Conservation (phyloP, 2,888 invertebrate genomes). For the Nasonovia ribisnigri region DNA sequence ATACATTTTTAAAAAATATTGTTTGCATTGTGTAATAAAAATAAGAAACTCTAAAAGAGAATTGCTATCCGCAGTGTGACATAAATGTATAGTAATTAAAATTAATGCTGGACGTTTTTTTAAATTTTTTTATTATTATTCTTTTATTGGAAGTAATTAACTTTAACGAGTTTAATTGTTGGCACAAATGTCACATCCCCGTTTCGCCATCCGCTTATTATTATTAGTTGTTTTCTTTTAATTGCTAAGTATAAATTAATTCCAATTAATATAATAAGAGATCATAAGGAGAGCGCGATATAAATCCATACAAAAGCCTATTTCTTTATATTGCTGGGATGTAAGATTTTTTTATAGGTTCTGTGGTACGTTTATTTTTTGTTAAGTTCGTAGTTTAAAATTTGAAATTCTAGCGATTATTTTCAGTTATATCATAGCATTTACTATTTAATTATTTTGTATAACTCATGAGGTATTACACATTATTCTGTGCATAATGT, state of each 20-base stretch:
- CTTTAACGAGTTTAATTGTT: conserved; percentile 65
- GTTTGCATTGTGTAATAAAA: conserved; percentile 54
- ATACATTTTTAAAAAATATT: conserved; percentile 52
- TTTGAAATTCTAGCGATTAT: not conserved
- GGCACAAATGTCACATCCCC: conserved; percentile 65
- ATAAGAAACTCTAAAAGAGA: conserved; percentile 61
- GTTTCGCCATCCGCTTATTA: conserved; percentile 65
- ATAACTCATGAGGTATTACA: not conserved
- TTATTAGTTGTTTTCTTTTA: conserved; percentile 65
- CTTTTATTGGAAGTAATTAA: conserved; percentile 65
- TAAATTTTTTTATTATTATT: conserved; percentile 65
- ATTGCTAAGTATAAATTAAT: conserved; percentile 65
- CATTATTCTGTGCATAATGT: not conserved
- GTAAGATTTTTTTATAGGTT: not conserved
- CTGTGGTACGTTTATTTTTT: not conserved
- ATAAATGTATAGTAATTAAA: conserved; percentile 65
- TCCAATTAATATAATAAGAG: conserved; percentile 65
- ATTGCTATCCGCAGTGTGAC: conserved; percentile 63
- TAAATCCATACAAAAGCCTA: conserved; percentile 34
- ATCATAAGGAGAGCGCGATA: conserved; percentile 48
- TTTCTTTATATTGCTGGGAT: conserved; percentile 1
- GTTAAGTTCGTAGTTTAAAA: not conserved
- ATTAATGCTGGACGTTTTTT: conserved; percentile 64
- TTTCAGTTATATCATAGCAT: not conserved
- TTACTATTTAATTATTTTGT: not conserved